Percentiles rank a stretch among this genome's conserved stretches.
Evolutionary conservation across 1,140 invertebrate species (phyloP).

Genomic region (Calycopis cecrops): DNA sequence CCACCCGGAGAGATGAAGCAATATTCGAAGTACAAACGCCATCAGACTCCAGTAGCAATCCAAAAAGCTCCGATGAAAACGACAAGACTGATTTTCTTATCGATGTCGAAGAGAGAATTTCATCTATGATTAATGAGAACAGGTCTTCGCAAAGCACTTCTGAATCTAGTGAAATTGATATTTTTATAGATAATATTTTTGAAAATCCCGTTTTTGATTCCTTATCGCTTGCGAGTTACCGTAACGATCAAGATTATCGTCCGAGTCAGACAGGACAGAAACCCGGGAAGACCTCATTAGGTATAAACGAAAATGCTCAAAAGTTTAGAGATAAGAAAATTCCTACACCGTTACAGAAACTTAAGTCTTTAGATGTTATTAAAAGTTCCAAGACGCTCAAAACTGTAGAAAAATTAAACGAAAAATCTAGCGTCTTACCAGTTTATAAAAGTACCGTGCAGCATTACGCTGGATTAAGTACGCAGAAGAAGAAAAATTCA

Average conservation of each 20-base stretch:
- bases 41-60: constrained; percentile 56
- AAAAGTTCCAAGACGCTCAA: constrained; percentile 44
- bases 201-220: constrained; percentile 31
- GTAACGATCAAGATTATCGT: too few species aligned
- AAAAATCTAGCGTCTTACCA: constrained; percentile 55
- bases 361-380: constrained; percentile 50
- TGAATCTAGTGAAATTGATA: constrained; percentile 62
- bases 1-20: constrained; percentile 31
- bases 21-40: constrained; percentile 56
- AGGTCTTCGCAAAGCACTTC: constrained; percentile 65
- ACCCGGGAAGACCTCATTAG: constrained; percentile 16
- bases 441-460: constrained; percentile 56
- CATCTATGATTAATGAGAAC: constrained; percentile 63
- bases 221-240: neutral
- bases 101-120: constrained; percentile 68
- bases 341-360: constrained; percentile 49
- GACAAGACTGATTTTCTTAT: constrained; percentile 57
- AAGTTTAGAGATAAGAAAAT: constrained; percentile 48
- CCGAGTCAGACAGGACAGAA: neutral
- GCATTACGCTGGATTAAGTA: constrained; percentile 35
- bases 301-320: constrained; percentile 26
- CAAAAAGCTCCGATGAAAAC: constrained; percentile 46
- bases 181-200: constrained; percentile 57
- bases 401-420: constrained; percentile 36
- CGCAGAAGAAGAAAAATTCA: constrained; percentile 51